These are phyloP conservation scores for Magallana angulata DNA, from an alignment of 1,140 invertebrate species.

Conservation along the genomic window DNA sequence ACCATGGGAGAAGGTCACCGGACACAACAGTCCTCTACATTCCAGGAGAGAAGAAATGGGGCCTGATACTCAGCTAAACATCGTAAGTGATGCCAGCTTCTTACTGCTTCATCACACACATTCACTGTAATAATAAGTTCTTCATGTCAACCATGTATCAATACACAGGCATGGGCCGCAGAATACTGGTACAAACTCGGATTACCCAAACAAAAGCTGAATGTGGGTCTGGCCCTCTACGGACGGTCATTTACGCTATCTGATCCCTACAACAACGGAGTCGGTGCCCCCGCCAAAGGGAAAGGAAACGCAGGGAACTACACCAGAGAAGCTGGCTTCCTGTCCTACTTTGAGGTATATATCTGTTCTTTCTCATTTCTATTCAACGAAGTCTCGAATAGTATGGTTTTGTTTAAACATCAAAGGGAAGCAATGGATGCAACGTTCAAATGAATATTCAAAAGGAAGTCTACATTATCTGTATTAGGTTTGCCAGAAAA, in stretches of 20 bases:
- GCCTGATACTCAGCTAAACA: conserved; percentile 46
- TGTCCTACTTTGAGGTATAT: conserved; percentile 78
- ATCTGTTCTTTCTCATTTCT: conserved; percentile 76
- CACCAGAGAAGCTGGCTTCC: conserved; percentile 80
- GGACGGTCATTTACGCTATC: conserved; percentile 67
- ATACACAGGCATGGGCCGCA: conserved; percentile 65
- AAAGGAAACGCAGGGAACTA: conserved; percentile 80
- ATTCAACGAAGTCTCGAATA: background rate
- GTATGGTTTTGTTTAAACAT: too few species aligned
- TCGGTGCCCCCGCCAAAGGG: conserved; percentile 56
- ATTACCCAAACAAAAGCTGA: conserved; percentile 95
- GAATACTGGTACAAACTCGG: conserved; percentile 81
- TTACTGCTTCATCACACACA: too few species aligned
- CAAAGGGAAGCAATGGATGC: too few species aligned
- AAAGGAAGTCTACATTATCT: too few species aligned
- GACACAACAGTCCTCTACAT: conserved; percentile 72
- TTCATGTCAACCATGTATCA: background rate
- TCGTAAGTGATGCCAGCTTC: conserved; percentile 45
- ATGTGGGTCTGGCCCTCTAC: conserved; percentile 92
- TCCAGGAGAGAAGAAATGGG: conserved; percentile 63
- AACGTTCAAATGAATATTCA: too few species aligned
- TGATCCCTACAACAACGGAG: conserved; percentile 32
- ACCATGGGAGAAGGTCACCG: conserved; percentile 66
- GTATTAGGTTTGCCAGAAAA: conserved; percentile 14
- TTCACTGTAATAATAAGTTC: too few species aligned